Evolutionary conservation across 2,888 invertebrate genomes (phyloP), one percentile per base, ranked within the genome.

Genomic region (Polia nebulosa): DNA sequence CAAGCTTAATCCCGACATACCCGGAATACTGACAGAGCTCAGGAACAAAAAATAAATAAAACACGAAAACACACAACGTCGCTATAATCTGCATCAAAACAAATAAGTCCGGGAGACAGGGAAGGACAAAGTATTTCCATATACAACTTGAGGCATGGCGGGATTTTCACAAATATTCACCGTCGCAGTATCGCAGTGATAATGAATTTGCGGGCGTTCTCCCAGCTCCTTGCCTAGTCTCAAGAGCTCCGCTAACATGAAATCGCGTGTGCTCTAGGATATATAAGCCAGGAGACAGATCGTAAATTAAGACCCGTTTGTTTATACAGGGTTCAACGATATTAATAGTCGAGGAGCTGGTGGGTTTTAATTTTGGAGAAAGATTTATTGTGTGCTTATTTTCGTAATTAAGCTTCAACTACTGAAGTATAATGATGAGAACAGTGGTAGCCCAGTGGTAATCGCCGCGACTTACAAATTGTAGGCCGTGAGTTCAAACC

Each of bases 241-340:
- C 72, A 69, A 82, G 74, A 70, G 68, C 74, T 72, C 0, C 36
- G 68, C 66, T 80, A 71, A 73, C 73, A 76, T 67, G 66, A 76
- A 81, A 72, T 79, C 80, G 70, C 53, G 49, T 73, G 66, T 62
- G 69, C 63, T 62, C 65, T 71, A 83, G 67, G 72, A 69, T 83
- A 78, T 80, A 76, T 82, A 79, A 70, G 64, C 77, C 5, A 71
- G 60, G 78, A 81, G 84, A 72, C 68, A 79, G 72, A 69, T 73
- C 70, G 68, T 82, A 79, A 82, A 83, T 83, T 81, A 77, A 75
- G 70, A 66, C 64, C 55, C 56, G 61, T 68, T 81, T 74, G 72
- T 72, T 70, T 76, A 67, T 64, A 67, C 44, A 52, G 52, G 57
- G 49, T 61, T 71, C 58, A 62, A 57, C 59, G 34, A 68, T 74